Conservation (phyloP, 2,113 vertebrate genomes). For the Murina feae region DNA sequence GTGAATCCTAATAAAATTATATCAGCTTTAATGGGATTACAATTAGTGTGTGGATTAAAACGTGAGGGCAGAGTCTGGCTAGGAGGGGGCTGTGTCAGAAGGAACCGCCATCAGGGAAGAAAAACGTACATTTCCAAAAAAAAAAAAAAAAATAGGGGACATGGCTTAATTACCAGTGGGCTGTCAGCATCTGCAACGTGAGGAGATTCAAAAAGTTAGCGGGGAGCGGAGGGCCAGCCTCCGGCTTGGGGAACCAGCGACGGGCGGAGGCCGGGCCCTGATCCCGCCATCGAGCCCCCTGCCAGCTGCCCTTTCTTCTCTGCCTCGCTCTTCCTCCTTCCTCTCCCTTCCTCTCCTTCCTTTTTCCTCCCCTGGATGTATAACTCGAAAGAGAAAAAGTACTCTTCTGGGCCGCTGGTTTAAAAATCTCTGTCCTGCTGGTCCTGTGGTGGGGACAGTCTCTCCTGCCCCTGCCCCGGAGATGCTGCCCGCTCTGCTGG, state of each 20-base stretch:
- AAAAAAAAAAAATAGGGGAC: not conserved
- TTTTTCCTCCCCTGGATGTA: not conserved
- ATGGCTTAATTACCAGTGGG: conserved; percentile 27
- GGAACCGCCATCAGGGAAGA: conserved; percentile 25
- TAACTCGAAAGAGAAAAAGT: conserved; percentile 3
- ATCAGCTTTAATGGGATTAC: conserved; percentile 84
- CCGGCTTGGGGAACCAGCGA: not conserved
- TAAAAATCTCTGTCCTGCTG: not conserved
- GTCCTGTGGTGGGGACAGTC: not conserved
- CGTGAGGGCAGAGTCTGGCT: conserved; percentile 67
- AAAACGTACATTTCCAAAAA: conserved; percentile 50
- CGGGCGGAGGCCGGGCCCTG: not conserved
- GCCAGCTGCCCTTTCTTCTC: not conserved
- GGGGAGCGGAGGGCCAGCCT: not conserved
- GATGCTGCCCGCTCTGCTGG: not conserved
- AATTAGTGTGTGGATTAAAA: conserved; percentile 83
- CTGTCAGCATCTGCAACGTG: not conserved
- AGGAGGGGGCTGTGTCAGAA: conserved; percentile 41
- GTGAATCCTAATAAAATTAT: conserved; percentile 86
- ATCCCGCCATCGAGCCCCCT: not conserved
- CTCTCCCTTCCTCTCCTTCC: not conserved
- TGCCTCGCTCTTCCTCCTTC: not conserved
- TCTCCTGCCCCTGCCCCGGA: not conserved
- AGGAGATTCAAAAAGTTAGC: not conserved
- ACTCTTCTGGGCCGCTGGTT: conserved; percentile 7